Base-by-base conservation (phyloP, 2,113 vertebrate species). In the Catharus fuscescens region DNA sequence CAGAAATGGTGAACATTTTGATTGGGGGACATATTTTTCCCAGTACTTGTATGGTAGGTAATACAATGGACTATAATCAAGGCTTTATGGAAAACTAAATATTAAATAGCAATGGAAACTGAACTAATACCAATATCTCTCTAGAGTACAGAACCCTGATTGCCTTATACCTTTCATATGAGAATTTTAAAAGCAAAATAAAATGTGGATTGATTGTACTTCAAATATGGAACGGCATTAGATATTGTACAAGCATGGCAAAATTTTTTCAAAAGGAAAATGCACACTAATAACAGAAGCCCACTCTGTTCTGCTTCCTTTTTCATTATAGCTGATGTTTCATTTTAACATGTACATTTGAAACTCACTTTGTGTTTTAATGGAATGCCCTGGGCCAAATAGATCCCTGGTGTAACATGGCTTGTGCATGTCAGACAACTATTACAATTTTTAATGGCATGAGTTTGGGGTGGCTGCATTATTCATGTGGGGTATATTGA, bases 351-450 rank as follows among this genome's bases (percentile, higher is more conserved):
- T 92, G 88, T 52, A 74, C 67, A 71, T 92, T 90, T 93, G 90
- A 93, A 96, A 88, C 85, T 90, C 67, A 80, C 90, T 96, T 91
- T 88, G 47, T 93, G 76, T 77, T 95, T 95, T 92, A 96, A 96
- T 90, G 88, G 93, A 93, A 88, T 78, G 82, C 92, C 96, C 85
- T 92, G 72, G 94, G 88, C 88, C 92, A 97, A 90, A 96, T 42
- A 88, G 83, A 88, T 95, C 94, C 90, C 92, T 15, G 13, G 76
- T 81, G 94, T 83, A 96, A 94, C n/a, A 70, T 62, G 95, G 76
- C 56, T 83, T 92, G 72, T 78, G 45, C n/a, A 78, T 93, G 90
- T 96, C 71, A 90, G 86, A 92, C 47, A 95, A 83, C 91, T 94
- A 92, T 71, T 93, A 95, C 14, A 3, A 86, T 73, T 93, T 95